Evolutionary conservation across 2,888 invertebrate genomes (phyloP).

Genomic region (Cryptus viduatorius): DNA sequence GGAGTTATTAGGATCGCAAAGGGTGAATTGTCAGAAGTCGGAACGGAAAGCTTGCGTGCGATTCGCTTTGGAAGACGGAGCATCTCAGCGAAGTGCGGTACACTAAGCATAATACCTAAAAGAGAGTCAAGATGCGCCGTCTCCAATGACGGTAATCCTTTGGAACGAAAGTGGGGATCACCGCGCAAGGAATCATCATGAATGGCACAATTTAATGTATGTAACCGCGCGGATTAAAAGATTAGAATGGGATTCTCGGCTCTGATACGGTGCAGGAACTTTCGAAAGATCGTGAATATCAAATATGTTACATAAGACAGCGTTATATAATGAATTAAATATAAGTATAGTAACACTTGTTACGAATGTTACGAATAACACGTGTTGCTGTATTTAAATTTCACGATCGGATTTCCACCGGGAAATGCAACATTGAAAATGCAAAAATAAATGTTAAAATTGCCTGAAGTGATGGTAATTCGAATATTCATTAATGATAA

Average conservation of each 20-base stretch:
- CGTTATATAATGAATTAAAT: not conserved
- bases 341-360: not conserved
- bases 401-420: not conserved
- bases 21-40: not conserved
- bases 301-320: constrained; percentile 5
- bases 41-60: not conserved
- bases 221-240: constrained; percentile 28
- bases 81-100: not conserved
- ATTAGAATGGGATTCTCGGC: constrained; percentile 25
- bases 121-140: constrained; percentile 16
- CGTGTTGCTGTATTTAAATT: not conserved
- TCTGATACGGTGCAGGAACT: not conserved
- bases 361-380: not conserved
- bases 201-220: constrained; percentile 29
- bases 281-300: constrained; percentile 8
- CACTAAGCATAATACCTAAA: not conserved
- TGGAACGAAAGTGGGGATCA: constrained; percentile 27
- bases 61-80: not conserved
- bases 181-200: not conserved
- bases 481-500: not conserved
- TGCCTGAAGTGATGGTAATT: not conserved
- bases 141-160: constrained; percentile 18
- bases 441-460: not conserved
- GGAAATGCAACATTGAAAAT: not conserved
- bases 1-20: not conserved